phyloP scores from a whole-genome alignment of 2,113 vertebrate genomes.

The Tympanuchus pallidicinctus region DNA sequence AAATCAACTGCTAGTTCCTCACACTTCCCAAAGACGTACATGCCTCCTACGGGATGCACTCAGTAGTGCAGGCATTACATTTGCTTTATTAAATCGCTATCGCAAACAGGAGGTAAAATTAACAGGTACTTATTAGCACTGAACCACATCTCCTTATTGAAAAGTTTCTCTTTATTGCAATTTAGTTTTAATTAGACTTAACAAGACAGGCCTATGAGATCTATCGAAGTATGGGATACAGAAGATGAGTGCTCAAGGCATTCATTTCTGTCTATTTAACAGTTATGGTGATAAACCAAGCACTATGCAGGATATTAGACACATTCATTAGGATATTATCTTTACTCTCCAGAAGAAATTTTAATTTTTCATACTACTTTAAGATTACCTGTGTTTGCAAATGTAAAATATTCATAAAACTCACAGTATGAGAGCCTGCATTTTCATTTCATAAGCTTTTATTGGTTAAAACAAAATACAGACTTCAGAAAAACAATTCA shows the following conservation, averaged over 20 bases:
- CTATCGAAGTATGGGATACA: slow-evolving; percentile 14
- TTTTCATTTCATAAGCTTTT: neutral
- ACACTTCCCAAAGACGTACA: accelerated
- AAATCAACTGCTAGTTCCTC: neutral
- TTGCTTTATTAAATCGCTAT: neutral
- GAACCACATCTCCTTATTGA: slow-evolving; percentile 36
- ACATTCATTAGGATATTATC: slow-evolving; percentile 34
- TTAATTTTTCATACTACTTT: slow-evolving; percentile 6
- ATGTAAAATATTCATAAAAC: slow-evolving; percentile 9
- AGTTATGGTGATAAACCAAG: slow-evolving; percentile 29
- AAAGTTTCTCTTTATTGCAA: slow-evolving; percentile 25
- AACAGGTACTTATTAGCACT: slow-evolving; percentile 33
- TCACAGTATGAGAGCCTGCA: neutral
- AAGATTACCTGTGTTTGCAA: too few relatives aligned
- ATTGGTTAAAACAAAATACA: neutral
- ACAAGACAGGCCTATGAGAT: slow-evolving; percentile 50
- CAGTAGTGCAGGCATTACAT: accelerated
- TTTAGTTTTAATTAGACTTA: slow-evolving; percentile 57
- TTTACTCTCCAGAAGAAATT: slow-evolving; percentile 16
- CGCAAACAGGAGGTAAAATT: slow-evolving; percentile 21
- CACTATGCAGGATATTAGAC: slow-evolving; percentile 8
- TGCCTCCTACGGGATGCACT: neutral
- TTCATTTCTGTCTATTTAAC: slow-evolving; percentile 29
- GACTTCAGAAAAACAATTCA: neutral
- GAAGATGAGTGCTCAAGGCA: neutral